Evolutionary conservation across 2,113 vertebrate species (phyloP).

Genomic region (Oreocharis arfaki): DNA sequence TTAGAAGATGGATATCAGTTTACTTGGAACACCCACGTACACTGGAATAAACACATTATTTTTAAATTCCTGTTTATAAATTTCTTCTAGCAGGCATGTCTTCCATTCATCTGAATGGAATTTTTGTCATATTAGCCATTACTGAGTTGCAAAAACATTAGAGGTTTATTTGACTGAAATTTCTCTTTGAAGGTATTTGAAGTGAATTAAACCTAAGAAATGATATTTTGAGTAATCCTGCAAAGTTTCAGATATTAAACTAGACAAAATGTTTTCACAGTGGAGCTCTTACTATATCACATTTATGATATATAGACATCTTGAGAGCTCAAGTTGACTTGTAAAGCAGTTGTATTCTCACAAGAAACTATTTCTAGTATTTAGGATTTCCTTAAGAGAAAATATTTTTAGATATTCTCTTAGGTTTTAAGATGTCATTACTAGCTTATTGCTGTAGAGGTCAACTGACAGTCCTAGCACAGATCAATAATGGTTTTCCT

Average conservation of each 20-base stretch:
- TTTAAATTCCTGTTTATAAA: not conserved
- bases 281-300: not conserved
- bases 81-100: not conserved
- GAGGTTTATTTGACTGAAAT: not conserved
- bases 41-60: not conserved
- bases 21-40: not conserved
- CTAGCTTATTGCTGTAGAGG: not conserved
- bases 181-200: not conserved
- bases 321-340: not conserved
- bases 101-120: not conserved
- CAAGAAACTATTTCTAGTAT: constrained; percentile 20
- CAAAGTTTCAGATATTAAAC: not conserved
- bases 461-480: not conserved
- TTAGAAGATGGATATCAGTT: not conserved
- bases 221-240: not conserved
- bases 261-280: not conserved
- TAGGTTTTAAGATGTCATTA: not conserved
- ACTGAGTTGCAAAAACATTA: not conserved
- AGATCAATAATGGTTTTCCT: not conserved
- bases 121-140: not conserved
- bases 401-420: constrained; percentile 5
- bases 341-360: not conserved
- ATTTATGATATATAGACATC: not conserved
- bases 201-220: not conserved
- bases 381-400: not conserved